These are phyloP conservation scores for Cataglyphis cursor DNA, from an alignment of 2,888 invertebrate species.

Conservation along the genomic window DNA sequence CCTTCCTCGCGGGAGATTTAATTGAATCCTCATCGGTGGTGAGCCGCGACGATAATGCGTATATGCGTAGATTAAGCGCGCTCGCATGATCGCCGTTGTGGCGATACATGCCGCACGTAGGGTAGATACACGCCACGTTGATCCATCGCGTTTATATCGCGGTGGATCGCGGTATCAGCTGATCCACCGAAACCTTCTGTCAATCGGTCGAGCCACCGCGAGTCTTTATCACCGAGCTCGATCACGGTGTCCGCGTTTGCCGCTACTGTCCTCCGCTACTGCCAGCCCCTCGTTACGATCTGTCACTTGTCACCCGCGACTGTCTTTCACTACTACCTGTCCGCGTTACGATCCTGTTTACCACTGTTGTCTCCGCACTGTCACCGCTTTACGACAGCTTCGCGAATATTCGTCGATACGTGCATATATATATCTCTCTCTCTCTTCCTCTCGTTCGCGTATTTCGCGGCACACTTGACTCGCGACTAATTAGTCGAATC, in stretches of 20 bases:
- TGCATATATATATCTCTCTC: neutral
- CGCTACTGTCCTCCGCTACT: neutral
- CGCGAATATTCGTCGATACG: neutral
- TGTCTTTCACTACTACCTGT: neutral
- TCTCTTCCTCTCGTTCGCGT: neutral
- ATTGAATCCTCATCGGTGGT: constrained; percentile 66
- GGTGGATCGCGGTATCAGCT: constrained; percentile 28
- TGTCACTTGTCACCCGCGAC: constrained; percentile 12
- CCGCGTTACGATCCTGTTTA: neutral
- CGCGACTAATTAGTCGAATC: constrained; percentile 15
- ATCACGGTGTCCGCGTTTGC: neutral
- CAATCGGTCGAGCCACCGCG: constrained; percentile 11
- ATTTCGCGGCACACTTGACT: constrained; percentile 29
- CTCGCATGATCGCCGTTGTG: constrained; percentile 62
- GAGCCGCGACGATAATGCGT: constrained; percentile 66
- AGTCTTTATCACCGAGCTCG: neutral
- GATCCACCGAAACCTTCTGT: constrained; percentile 22
- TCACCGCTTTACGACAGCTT: neutral
- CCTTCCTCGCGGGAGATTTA: constrained; percentile 70
- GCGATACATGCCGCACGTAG: constrained; percentile 52
- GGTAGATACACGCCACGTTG: neutral
- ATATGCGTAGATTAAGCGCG: constrained; percentile 61
- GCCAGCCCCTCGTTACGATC: neutral
- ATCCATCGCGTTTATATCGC: neutral
- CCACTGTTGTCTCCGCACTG: neutral